These are phyloP conservation scores for Ptyas mucosa DNA, from an alignment of 2,113 vertebrate species.

Conservation along the genomic window DNA sequence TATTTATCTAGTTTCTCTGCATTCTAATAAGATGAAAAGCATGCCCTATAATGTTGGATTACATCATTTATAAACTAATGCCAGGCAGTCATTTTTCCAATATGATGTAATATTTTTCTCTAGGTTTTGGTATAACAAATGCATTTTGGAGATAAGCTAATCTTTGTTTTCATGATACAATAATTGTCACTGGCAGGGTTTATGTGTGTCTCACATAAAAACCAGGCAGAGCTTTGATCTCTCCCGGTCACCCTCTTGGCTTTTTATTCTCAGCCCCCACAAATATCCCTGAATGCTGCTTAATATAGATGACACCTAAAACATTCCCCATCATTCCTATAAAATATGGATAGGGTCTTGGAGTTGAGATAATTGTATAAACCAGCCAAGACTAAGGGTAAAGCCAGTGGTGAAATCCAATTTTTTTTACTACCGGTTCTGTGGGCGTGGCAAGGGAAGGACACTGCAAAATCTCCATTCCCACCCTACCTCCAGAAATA, in stretches of 20 bases:
- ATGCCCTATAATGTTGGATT: neutral
- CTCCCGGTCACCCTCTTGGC: neutral
- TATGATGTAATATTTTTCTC: neutral
- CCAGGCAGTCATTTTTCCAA: neutral
- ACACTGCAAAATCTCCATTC: too few species aligned
- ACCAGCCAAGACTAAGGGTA: constrained; percentile 14
- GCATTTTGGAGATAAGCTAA: neutral
- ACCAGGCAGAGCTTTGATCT: neutral
- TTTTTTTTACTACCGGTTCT: too few species aligned
- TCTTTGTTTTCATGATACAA: constrained; percentile 32
- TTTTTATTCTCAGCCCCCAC: neutral
- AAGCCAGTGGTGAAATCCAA: too few species aligned
- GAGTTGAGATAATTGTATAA: constrained; percentile 3
- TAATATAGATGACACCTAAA: constrained; percentile 16
- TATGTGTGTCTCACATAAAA: neutral
- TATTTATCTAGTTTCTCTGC: neutral
- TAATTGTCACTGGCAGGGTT: neutral
- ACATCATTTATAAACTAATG: neutral
- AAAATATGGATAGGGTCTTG: neutral
- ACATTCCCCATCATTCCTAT: constrained; percentile 13
- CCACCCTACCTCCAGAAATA: too few species aligned
- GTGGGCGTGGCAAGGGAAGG: too few species aligned
- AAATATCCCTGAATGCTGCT: neutral
- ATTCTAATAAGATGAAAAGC: neutral
- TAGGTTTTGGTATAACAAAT: constrained; percentile 1